A percentile compares a stretch with the other conserved stretches of the same genome.
Evolutionary conservation across 1,140 invertebrate species (phyloP).

Genomic region (Drosophila repletoides): DNA sequence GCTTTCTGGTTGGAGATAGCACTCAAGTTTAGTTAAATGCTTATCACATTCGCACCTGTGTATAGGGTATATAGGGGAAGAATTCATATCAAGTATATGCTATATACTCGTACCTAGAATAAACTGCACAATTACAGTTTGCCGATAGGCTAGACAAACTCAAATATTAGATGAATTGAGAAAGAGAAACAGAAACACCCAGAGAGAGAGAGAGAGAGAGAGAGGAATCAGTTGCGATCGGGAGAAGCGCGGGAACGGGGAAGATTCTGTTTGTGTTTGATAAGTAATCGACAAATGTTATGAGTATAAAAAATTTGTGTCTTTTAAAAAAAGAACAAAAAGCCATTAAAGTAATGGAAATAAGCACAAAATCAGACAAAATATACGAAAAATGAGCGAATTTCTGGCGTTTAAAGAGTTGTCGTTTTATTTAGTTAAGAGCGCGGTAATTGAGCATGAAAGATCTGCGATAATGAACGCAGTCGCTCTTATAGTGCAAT

Average conservation of each 20-base stretch:
- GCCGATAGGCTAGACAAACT: no score
- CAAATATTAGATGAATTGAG: not conserved
- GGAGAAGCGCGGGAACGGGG: not conserved
- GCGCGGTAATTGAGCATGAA: conserved; percentile 55
- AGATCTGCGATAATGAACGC: conserved; percentile 53
- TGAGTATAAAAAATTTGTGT: not conserved
- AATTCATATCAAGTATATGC: no score
- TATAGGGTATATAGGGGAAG: no score
- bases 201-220: not conserved
- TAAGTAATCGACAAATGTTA: conserved; percentile 3
- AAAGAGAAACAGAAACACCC: not conserved
- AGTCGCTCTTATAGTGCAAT: not conserved
- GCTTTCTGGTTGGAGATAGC: no score
- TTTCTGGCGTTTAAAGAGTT: conserved; percentile 22
- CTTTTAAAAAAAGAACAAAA: conserved; percentile 1
- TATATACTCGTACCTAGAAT: no score
- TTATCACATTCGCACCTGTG: no score
- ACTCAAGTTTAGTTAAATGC: no score
- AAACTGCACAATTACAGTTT: no score
- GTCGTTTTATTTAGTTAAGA: conserved; percentile 16
- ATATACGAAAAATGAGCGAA: no score
- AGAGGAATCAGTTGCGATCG: no score
- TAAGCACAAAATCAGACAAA: not conserved
- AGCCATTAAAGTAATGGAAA: conserved; percentile 6
- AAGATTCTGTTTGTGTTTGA: not conserved